Percentiles rank a stretch among this genome's conserved stretches.
Conservation (phyloP, 2,888 invertebrate genomes). For the Stenichneumon culpator region DNA sequence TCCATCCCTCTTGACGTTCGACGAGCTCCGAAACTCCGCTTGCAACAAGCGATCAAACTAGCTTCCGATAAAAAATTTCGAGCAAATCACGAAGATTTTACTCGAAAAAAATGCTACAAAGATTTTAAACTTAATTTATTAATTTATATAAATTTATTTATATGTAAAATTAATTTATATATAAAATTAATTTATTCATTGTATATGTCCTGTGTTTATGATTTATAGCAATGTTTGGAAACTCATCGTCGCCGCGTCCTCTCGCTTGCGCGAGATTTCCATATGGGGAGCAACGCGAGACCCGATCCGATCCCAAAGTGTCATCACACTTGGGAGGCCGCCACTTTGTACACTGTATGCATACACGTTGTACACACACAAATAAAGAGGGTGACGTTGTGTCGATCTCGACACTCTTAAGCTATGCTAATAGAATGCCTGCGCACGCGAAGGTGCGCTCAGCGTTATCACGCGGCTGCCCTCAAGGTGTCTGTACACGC, state of each 20-base stretch:
- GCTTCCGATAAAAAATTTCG: not conserved
- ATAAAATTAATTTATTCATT: conserved; percentile 49
- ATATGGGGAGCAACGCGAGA: conserved; percentile 7
- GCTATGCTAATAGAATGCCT: conserved; percentile 60
- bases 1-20: conserved; percentile 21
- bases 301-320: conserved; percentile 18
- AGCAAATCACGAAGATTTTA: not conserved
- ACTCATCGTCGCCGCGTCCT: not conserved
- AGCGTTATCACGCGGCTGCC: conserved; percentile 53
- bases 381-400: not conserved
- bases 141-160: too few relatives aligned
- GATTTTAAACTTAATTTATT: conserved; percentile 31
- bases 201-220: conserved; percentile 13
- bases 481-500: conserved; percentile 58
- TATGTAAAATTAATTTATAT: too few relatives aligned
- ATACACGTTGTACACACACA: conserved; percentile 9
- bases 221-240: conserved; percentile 39
- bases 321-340: conserved; percentile 3
- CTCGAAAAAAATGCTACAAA: too few relatives aligned
- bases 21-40: not conserved
- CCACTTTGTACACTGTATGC: not conserved
- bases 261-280: conserved; percentile 28
- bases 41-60: not conserved
- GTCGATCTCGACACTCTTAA: conserved; percentile 31
- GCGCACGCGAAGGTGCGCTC: conserved; percentile 41